phyloP scores from a whole-genome alignment of 2,797 vertebrate species.

The Thalassophryne amazonica region DNA sequence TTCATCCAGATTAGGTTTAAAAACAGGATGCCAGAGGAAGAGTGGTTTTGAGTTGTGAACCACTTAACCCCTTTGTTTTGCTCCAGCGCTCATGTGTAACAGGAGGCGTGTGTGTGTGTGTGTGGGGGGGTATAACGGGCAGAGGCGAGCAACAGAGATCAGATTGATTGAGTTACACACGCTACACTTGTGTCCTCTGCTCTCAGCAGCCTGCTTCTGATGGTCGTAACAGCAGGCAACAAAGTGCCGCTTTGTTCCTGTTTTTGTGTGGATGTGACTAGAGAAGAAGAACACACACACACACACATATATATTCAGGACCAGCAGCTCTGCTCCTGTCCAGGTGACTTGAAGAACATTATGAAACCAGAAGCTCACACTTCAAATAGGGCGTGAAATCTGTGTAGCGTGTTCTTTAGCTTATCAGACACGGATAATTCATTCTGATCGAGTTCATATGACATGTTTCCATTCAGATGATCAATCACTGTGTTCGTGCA shows the following conservation, averaged over 20 bases:
- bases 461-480: too few species aligned
- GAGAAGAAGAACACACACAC: constrained; percentile 3
- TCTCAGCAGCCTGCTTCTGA: constrained; percentile 51
- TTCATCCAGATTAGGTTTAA: too few species aligned
- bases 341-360: not conserved
- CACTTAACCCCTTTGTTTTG: constrained; percentile 65
- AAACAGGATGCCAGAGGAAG: constrained; percentile 30
- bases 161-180: constrained; percentile 76
- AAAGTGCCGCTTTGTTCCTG: constrained; percentile 70
- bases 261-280: constrained; percentile 58
- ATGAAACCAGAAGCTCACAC: too few species aligned
- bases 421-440: too few species aligned
- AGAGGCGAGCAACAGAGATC: constrained; percentile 60
- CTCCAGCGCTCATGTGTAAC: constrained; percentile 61
- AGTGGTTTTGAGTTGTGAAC: constrained; percentile 37
- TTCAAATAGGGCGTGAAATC: too few species aligned
- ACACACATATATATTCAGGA: too few species aligned
- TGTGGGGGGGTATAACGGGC: constrained; percentile 32
- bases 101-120: constrained; percentile 1
- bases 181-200: constrained; percentile 64
- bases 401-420: too few species aligned
- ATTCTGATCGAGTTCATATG: too few species aligned
- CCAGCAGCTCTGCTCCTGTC: not conserved
- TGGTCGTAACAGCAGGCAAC: constrained; percentile 67
- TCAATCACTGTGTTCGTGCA: too few species aligned